Evolutionary conservation across 2,797 vertebrate genomes (phyloP).

Genomic region (Lagocephalus sceleratus): DNA sequence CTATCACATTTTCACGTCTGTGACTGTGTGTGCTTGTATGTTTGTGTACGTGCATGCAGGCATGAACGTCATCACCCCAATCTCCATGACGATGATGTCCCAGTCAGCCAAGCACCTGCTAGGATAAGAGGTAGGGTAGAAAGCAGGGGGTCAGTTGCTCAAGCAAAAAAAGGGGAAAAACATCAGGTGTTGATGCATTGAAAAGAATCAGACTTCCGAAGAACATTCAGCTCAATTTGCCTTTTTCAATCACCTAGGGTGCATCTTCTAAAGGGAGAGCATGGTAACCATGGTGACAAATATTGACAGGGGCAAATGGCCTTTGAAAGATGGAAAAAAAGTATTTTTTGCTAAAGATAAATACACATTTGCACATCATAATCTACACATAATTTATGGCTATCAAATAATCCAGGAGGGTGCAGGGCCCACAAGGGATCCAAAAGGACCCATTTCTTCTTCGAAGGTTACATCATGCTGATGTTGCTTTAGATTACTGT

Average conservation of each 20-base stretch:
- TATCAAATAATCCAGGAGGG: neutral
- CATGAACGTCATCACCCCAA: constrained; percentile 37
- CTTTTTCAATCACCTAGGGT: constrained; percentile 53
- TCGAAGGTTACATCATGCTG: constrained; percentile 4
- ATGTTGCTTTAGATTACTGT: neutral
- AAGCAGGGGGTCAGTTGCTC: constrained; percentile 36
- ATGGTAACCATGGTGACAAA: constrained; percentile 50
- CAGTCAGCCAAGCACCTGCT: constrained; percentile 58
- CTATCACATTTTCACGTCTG: constrained; percentile 37
- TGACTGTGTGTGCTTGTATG: constrained; percentile 12
- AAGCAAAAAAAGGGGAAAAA: constrained; percentile 18
- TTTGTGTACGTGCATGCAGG: constrained; percentile 3
- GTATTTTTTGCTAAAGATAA: constrained; percentile 21
- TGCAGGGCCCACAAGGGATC: too few species aligned
- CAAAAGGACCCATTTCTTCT: neutral
- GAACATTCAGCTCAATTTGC: constrained; percentile 71
- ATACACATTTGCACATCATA: constrained; percentile 19
- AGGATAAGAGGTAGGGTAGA: constrained; percentile 46
- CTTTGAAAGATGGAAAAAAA: constrained; percentile 9
- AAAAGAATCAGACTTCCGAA: constrained; percentile 49
- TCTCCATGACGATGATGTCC: constrained; percentile 57
- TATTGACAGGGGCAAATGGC: constrained; percentile 6
- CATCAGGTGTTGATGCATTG: constrained; percentile 51
- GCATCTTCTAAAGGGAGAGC: constrained; percentile 35
- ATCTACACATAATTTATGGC: constrained; percentile 3